Evolutionary conservation across 2,888 invertebrate species (phyloP).

Genomic region (Agriopis marginaria): DNA sequence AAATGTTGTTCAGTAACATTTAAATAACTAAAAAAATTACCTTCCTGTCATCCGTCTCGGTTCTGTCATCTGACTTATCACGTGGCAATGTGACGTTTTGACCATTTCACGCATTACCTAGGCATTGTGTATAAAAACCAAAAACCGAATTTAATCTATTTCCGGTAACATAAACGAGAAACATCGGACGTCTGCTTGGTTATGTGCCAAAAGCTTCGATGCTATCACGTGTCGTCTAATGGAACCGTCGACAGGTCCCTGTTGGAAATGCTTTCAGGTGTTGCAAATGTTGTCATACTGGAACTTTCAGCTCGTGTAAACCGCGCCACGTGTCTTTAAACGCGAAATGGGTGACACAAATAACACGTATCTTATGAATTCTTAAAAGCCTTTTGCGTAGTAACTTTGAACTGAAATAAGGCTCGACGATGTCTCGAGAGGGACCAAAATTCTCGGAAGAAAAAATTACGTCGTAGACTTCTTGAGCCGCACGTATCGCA

Average conservation of each 20-base stretch:
- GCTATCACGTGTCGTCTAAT: constrained; percentile 54
- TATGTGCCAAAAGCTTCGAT: constrained; percentile 56
- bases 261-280: constrained; percentile 47
- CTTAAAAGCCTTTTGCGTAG: constrained; percentile 24
- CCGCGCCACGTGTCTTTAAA: constrained; percentile 13
- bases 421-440: constrained; percentile 14
- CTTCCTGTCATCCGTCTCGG: too few relatives aligned
- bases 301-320: constrained; percentile 18
- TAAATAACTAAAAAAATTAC: too few relatives aligned
- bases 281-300: constrained; percentile 33
- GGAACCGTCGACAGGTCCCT: constrained; percentile 49
- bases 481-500: constrained; percentile 19
- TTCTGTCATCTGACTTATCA: too few relatives aligned
- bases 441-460: constrained; percentile 15
- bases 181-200: constrained; percentile 52
- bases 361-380: constrained; percentile 27
- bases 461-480: background rate
- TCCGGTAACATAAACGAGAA: too few relatives aligned
- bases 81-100: too few relatives aligned
- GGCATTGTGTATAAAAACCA: too few relatives aligned
- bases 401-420: constrained; percentile 26
- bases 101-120: too few relatives aligned
- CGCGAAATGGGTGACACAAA: constrained; percentile 21
- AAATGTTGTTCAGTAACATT: too few relatives aligned
- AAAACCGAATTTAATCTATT: too few relatives aligned